Percentiles rank a stretch among this genome's conserved stretches.
Conservation (phyloP, 1,140 invertebrate species). For the Scaptomyza graminum region DNA sequence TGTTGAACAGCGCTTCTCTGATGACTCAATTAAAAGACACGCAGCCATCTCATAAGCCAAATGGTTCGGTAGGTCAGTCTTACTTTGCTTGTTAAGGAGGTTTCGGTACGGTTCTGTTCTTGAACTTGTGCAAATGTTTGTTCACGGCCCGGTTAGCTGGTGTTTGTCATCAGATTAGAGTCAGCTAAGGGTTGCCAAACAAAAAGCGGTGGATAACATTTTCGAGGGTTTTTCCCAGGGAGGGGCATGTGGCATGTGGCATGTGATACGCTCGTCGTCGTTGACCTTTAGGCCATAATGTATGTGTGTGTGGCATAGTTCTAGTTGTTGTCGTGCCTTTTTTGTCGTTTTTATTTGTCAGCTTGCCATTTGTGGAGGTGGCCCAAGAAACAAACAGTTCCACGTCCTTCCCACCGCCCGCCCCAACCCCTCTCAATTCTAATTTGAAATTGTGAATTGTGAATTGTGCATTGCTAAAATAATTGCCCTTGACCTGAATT, state of each 20-base stretch:
- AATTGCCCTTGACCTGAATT: constrained; percentile 67
- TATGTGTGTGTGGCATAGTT: constrained; percentile 6
- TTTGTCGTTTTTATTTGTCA: constrained; percentile 24
- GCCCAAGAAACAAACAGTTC: neutral
- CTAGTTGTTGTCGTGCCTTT: constrained; percentile 1
- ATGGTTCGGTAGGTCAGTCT: constrained; percentile 20
- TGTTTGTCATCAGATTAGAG: constrained; percentile 74
- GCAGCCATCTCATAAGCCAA: constrained; percentile 51
- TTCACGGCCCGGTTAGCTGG: constrained; percentile 58
- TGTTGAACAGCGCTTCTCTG: constrained; percentile 41
- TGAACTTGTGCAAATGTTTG: constrained; percentile 65
- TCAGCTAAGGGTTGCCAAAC: constrained; percentile 41
- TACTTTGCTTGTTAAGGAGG: neutral
- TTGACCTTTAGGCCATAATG: constrained; percentile 61
- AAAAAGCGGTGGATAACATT: constrained; percentile 17
- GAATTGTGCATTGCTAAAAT: constrained; percentile 55
- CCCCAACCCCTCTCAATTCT: constrained; percentile 15
- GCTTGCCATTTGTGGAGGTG: constrained; percentile 22
- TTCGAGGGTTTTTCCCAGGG: neutral
- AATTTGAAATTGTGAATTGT: constrained; percentile 64
- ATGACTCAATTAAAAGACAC: constrained; percentile 79
- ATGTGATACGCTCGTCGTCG: constrained; percentile 43
- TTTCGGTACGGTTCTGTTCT: neutral
- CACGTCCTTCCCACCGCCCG: neutral
- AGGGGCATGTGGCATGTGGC: neutral